These are phyloP conservation scores for Aphodius sticticus DNA, from an alignment of 2,888 invertebrate genomes.

Conservation along the genomic window DNA sequence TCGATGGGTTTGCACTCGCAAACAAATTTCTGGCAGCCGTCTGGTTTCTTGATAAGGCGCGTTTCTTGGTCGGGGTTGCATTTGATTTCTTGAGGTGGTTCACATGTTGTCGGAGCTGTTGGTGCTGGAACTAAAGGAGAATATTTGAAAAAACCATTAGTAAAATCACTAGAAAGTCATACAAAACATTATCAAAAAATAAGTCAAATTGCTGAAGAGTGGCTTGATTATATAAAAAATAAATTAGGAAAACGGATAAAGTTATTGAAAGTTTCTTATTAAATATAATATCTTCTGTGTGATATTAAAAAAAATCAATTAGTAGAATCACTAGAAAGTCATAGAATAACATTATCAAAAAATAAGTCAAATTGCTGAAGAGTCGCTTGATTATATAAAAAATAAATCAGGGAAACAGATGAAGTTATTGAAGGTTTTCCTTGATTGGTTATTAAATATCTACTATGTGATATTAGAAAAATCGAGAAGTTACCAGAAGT, in stretches of 20 bases:
- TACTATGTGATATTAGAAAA: too few species aligned
- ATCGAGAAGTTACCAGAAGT: too few species aligned
- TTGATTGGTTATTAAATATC: slow-evolving; percentile 11
- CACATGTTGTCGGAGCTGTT: slow-evolving; percentile 64
- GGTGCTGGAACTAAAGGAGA: slow-evolving; percentile 47
- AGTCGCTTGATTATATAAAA: too few species aligned
- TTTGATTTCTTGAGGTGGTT: slow-evolving; percentile 71
- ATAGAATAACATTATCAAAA: not conserved
- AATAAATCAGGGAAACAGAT: not conserved
- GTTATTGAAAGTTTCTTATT: slow-evolving; percentile 17
- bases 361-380: not conserved
- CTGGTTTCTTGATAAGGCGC: slow-evolving; percentile 69
- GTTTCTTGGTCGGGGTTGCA: slow-evolving; percentile 77
- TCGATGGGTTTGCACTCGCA: slow-evolving; percentile 80
- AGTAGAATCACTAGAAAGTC: not conserved
- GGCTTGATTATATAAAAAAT: not conserved
- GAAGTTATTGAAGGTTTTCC: slow-evolving; percentile 5
- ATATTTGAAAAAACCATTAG: not conserved
- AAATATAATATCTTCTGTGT: not conserved
- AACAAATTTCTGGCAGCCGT: slow-evolving; percentile 76
- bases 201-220: slow-evolving; percentile 6
- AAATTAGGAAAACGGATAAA: not conserved
- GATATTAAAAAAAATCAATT: not conserved
- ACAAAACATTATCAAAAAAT: not conserved
- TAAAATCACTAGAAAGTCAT: not conserved